Base-by-base conservation (phyloP, 2,888 invertebrate genomes). In the Ametastegia equiseti region DNA sequence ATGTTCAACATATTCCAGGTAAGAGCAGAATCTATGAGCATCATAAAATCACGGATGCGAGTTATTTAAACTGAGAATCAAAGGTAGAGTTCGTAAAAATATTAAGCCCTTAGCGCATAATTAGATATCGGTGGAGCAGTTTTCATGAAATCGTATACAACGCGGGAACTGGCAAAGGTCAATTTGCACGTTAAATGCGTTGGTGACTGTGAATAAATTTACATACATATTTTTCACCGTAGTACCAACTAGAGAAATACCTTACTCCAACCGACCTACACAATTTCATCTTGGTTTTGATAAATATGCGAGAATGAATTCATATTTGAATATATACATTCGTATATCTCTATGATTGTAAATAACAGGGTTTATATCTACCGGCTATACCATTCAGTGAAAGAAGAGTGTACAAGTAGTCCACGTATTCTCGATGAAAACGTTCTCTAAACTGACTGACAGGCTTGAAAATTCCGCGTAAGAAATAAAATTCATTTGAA, bases 121-220 rank as follows among this genome's bases (percentile, higher is more conserved):
- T 75, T 54, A 54, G 75, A 54, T 54, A 75, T 33, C 36, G 54
- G 54, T 36, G 36, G n/a, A 50, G 36, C 36, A 45, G 75, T 75
- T 75, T 75, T 75, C 33, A 75, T 5, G 54, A 75, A 75, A 75
- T 75, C 33, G 7, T 50, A 33, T 54, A 75, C 54, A 75, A 75
- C 54, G 75, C 50, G 45, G 36, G 36, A 54, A 50, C 75, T 75
- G 75, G 54, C 36, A 54, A 54, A 75, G 54, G 75, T 75, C 50
- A 75, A 75, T 75, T 75, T 75, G 75, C 75, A 50, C 75, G 50
- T 30, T 54, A 75, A 75, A 75, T 75, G 23, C 54, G 75, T 75
- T 36, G 33, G 50, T 54, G 33, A 54, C 50, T 75, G 50, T 54
- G 75, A 75, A 75, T 75, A 33, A n/a, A 45, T 75, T 75, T 54